These are phyloP conservation scores for Chymomyza fuscimana DNA, from an alignment of 2,888 invertebrate species.

Conservation along the genomic window DNA sequence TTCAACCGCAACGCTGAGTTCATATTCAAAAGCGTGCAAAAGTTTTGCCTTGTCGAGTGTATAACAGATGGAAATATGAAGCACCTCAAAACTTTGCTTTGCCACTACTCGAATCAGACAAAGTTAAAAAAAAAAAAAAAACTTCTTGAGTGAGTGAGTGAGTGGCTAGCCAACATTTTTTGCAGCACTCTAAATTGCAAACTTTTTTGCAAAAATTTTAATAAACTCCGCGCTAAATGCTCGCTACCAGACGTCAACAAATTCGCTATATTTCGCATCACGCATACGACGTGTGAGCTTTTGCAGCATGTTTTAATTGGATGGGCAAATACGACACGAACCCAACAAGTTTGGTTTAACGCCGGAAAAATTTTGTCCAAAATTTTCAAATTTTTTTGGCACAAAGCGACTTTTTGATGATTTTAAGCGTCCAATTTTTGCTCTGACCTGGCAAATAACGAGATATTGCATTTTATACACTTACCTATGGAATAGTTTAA, in stretches of 20 bases:
- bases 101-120: background rate
- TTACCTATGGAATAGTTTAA: too few species aligned
- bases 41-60: slow-evolving; percentile 43
- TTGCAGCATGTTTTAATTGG: slow-evolving; percentile 66
- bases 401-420: background rate
- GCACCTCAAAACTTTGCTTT: slow-evolving; percentile 37
- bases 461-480: background rate
- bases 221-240: slow-evolving; percentile 46
- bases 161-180: background rate
- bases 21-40: slow-evolving; percentile 49
- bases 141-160: background rate
- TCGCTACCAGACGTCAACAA: slow-evolving; percentile 24
- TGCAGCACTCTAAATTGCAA: background rate
- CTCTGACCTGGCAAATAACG: background rate
- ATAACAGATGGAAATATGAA: slow-evolving; percentile 49
- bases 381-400: background rate
- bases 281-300: slow-evolving; percentile 61
- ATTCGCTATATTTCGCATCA: slow-evolving; percentile 33
- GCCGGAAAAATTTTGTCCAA: background rate
- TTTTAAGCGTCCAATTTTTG: background rate
- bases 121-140: slow-evolving; percentile 21
- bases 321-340: background rate
- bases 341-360: background rate
- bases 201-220: slow-evolving; percentile 37
- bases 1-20: slow-evolving; percentile 31